Conservation (phyloP, 2,888 invertebrate species). For the Apodemia zela region DNA sequence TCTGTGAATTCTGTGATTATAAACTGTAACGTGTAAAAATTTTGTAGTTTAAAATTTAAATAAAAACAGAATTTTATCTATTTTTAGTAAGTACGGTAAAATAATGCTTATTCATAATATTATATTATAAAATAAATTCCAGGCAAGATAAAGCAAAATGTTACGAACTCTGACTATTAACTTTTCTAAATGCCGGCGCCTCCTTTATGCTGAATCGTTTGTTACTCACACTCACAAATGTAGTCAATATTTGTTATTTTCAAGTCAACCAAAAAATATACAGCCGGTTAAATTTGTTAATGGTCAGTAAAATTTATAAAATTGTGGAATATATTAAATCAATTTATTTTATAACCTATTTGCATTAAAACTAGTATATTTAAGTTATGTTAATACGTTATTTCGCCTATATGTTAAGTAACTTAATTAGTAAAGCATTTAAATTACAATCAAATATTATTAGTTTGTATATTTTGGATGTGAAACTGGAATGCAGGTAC, state of each 20-base stretch:
- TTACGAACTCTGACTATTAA: constrained; percentile 66
- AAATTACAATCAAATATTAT: no score
- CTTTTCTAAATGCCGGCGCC: constrained; percentile 68
- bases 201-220: constrained; percentile 66
- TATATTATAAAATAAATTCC: constrained; percentile 23
- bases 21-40: no score
- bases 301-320: constrained; percentile 59
- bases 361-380: no score
- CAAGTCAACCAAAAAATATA: constrained; percentile 40
- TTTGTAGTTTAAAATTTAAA: no score
- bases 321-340: not conserved
- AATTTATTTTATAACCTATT: not conserved
- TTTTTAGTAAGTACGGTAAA: constrained; percentile 39
- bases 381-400: no score
- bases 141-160: constrained; percentile 43
- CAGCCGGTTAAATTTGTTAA: constrained; percentile 49
- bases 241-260: constrained; percentile 45
- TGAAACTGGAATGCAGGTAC: no score
- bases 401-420: no score
- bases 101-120: constrained; percentile 3
- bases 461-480: no score
- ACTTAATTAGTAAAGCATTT: no score
- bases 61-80: not conserved
- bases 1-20: no score
- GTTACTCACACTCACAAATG: constrained; percentile 50